Evolutionary conservation across 2,797 vertebrate species (phyloP).

Genomic region (Cheirogaleus major): DNA sequence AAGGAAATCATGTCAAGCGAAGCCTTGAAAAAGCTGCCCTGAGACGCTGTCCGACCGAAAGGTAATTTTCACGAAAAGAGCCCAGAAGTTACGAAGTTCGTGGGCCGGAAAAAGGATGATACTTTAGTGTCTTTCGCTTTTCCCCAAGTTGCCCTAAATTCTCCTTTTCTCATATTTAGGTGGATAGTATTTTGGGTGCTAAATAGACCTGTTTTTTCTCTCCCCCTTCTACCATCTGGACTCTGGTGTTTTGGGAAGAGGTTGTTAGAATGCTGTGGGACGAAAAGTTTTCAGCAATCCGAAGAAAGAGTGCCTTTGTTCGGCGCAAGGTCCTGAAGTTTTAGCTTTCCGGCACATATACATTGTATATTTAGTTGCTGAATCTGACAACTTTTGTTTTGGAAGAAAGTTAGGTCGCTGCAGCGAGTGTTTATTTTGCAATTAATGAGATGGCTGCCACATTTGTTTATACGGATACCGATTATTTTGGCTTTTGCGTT

Average conservation of each 20-base stretch:
- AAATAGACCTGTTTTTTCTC: not conserved
- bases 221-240: not conserved
- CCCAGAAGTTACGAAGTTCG: not conserved
- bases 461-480: slow-evolving; percentile 32
- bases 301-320: slow-evolving; percentile 86
- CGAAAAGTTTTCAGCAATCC: slow-evolving; percentile 75
- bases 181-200: not conserved
- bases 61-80: slow-evolving; percentile 52
- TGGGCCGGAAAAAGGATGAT: not conserved
- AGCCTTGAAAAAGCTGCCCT: slow-evolving; percentile 58
- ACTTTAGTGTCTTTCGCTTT: not conserved
- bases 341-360: slow-evolving; percentile 17
- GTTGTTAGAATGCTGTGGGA: slow-evolving; percentile 53
- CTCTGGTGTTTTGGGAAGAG: not conserved
- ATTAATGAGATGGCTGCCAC: slow-evolving; percentile 69
- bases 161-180: not conserved
- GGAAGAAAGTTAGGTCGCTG: slow-evolving; percentile 33
- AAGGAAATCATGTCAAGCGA: slow-evolving; percentile 59
- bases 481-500: not conserved
- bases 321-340: slow-evolving; percentile 66
- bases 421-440: not conserved
- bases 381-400: slow-evolving; percentile 56
- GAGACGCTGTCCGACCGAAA: slow-evolving; percentile 63
- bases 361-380: slow-evolving; percentile 20
- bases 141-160: not conserved